Conservation (phyloP, 2,113 vertebrate species). For the Lagenorhynchus albirostris region DNA sequence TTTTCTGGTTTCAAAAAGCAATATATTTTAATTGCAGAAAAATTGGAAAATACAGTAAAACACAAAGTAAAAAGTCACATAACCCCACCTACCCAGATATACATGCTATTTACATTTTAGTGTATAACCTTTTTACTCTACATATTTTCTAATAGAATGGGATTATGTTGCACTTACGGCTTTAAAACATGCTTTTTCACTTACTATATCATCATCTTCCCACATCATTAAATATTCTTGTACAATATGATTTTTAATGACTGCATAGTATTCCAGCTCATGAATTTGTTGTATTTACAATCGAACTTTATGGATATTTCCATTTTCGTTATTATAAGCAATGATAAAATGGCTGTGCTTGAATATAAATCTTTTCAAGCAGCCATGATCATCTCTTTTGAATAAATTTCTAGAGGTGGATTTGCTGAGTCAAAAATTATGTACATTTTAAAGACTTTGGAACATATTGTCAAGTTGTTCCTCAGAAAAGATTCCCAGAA, state of each 20-base stretch:
- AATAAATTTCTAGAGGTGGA: slow-evolving; percentile 42
- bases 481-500: not conserved
- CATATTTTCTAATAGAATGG: not conserved
- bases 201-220: not conserved
- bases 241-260: slow-evolving; percentile 59
- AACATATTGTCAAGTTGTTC: not conserved
- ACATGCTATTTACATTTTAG: not conserved
- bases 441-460: slow-evolving; percentile 36
- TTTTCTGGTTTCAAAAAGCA: not conserved
- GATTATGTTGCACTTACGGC: not conserved
- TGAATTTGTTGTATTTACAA: slow-evolving; percentile 47
- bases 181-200: slow-evolving; percentile 1
- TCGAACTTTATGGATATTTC: not conserved
- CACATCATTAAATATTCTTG: slow-evolving; percentile 39
- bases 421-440: slow-evolving; percentile 55
- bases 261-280: slow-evolving; percentile 44
- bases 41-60: not conserved
- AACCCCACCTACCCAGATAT: not conserved
- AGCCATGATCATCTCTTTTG: not conserved
- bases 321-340: slow-evolving; percentile 44
- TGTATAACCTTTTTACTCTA: not conserved
- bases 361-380: slow-evolving; percentile 21
- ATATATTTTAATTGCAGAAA: not conserved
- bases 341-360: slow-evolving; percentile 22
- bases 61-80: not conserved